Evolutionary conservation across 1,140 invertebrate genomes (phyloP).

Genomic region (Gerris buenoi): DNA sequence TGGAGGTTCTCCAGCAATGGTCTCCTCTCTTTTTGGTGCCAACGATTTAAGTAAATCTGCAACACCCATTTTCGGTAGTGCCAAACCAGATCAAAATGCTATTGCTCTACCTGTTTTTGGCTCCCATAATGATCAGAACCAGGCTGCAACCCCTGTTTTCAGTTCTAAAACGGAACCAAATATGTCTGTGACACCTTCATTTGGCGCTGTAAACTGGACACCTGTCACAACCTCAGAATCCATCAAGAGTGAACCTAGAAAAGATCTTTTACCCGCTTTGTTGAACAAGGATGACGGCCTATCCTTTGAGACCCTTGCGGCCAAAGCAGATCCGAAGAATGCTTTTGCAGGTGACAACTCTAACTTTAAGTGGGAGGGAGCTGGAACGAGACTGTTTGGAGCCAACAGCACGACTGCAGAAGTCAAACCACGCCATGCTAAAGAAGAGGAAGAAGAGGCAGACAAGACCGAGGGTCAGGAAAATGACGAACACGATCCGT

Average conservation of each 20-base stretch:
- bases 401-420: constrained; percentile 16
- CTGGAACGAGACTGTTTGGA: constrained; percentile 38
- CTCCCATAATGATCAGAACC: too few species aligned
- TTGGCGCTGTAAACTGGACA: background rate
- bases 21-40: too few species aligned
- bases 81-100: too few species aligned
- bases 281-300: background rate
- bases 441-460: constrained; percentile 27
- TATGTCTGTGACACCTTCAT: too few species aligned
- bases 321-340: background rate
- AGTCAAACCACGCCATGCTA: constrained; percentile 9
- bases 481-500: constrained; percentile 14
- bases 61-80: too few species aligned
- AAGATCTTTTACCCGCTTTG: background rate
- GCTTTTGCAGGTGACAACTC: constrained; percentile 22
- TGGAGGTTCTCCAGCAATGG: too few species aligned
- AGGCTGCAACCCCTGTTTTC: too few species aligned
- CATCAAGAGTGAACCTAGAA: background rate
- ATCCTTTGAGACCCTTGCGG: background rate
- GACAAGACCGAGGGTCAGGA: constrained; percentile 29
- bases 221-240: background rate
- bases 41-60: too few species aligned
- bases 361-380: constrained; percentile 35
- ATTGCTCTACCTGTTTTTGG: too few species aligned
- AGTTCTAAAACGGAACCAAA: too few species aligned